Conservation (phyloP, 1,140 invertebrate species). For the Drosophila virilis region DNA sequence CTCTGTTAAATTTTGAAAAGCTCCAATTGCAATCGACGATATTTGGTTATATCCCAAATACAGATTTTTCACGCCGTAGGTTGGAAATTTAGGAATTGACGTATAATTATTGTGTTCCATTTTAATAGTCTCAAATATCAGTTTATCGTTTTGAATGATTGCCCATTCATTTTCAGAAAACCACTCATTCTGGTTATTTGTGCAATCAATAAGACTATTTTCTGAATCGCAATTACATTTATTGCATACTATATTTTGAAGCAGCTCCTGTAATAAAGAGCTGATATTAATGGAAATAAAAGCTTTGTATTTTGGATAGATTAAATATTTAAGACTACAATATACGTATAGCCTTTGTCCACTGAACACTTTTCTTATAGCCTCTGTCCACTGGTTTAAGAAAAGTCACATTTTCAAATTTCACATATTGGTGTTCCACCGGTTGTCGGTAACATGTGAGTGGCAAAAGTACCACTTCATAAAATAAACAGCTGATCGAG, state of each 20-base stretch:
- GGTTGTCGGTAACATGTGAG: too few species aligned
- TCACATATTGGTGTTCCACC: too few species aligned
- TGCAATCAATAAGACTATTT: constrained; percentile 73
- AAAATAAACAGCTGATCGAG: too few species aligned
- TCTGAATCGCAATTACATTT: constrained; percentile 66
- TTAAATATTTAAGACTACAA: too few species aligned
- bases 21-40: constrained; percentile 85
- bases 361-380: too few species aligned
- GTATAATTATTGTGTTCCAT: constrained; percentile 72
- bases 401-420: too few species aligned
- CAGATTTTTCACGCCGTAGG: constrained; percentile 84
- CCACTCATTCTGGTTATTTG: constrained; percentile 54
- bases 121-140: constrained; percentile 79
- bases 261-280: constrained; percentile 43
- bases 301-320: too few species aligned
- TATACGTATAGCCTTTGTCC: too few species aligned
- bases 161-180: constrained; percentile 82
- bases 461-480: too few species aligned
- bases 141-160: constrained; percentile 76
- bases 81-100: constrained; percentile 67
- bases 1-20: constrained; percentile 87
- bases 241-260: constrained; percentile 69
- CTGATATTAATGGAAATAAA: too few species aligned
- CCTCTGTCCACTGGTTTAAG: too few species aligned
- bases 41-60: constrained; percentile 86